Percentiles rank a stretch among this genome's conserved stretches.
phyloP scores from a whole-genome alignment of 2,113 vertebrate genomes.

The Halcyon senegalensis region DNA sequence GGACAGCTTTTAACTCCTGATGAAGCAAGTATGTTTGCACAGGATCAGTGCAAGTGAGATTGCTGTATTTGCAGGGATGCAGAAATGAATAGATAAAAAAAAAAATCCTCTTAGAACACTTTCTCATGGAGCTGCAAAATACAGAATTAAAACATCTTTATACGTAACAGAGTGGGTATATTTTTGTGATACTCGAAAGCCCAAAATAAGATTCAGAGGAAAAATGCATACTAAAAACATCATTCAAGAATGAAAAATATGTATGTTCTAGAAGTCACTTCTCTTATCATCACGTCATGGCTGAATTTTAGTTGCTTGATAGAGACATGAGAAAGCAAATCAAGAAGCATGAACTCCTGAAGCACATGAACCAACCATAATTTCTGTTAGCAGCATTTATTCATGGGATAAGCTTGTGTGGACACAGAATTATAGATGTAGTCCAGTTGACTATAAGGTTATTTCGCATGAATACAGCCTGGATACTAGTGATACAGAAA shows the following conservation, averaged over 20 bases:
- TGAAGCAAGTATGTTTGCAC: conserved; percentile 23
- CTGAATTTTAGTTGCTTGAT: neutral
- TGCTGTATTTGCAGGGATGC: neutral
- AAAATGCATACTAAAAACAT: neutral
- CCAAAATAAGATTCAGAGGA: neutral
- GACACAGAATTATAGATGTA: neutral
- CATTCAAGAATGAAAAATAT: neutral
- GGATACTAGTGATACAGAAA: neutral
- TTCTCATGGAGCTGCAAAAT: neutral
- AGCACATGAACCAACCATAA: neutral
- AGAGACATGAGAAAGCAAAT: neutral
- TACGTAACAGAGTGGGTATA: neutral
- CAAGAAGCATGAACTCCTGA: neutral
- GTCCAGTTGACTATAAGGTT: neutral
- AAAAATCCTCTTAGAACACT: neutral
- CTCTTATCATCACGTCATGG: neutral
- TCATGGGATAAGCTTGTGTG: neutral
- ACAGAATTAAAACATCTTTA: neutral
- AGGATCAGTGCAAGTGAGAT: neutral
- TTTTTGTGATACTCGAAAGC: neutral
- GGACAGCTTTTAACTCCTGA: conserved; percentile 53
- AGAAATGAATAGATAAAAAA: neutral
- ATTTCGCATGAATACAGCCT: neutral
- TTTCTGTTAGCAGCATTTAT: neutral
- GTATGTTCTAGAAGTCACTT: neutral